A percentile compares a stretch with the other conserved stretches of the same genome.
Conservation (phyloP, 2,113 vertebrate species). For the Pteruthius melanotis region DNA sequence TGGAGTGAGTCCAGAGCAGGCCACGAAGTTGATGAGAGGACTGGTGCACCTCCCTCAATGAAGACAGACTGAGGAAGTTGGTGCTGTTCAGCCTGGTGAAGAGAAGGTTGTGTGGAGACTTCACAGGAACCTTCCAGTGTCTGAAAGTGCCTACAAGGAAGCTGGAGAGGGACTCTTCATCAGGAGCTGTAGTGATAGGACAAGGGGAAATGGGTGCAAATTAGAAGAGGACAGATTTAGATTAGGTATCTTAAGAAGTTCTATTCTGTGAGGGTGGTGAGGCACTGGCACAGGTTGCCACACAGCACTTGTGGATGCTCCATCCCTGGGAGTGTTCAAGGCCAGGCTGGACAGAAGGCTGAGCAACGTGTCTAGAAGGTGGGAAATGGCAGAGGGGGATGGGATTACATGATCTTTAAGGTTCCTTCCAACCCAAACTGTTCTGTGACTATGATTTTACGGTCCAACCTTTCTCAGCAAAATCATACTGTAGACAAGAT, state of each 20-base stretch:
- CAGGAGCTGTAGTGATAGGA: not conserved
- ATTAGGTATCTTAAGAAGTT: not conserved
- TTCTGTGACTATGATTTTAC: not conserved
- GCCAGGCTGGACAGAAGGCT: not conserved
- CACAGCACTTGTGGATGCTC: not conserved
- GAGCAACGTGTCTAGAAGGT: not conserved
- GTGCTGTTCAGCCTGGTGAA: not conserved
- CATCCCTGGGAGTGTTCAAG: not conserved
- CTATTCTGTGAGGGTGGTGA: not conserved
- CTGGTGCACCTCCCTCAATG: not conserved
- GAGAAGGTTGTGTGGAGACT: not conserved
- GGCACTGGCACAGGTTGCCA: not conserved
- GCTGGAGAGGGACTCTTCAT: not conserved
- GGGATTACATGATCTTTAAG: not conserved
- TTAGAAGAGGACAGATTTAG: not conserved
- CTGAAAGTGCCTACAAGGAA: not conserved
- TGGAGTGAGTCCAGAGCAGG: accelerated
- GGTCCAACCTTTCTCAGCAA: not conserved
- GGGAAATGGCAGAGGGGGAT: not conserved
- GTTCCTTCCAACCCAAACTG: not conserved
- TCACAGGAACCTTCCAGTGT: not conserved
- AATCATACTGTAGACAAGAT: not conserved
- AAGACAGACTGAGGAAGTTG: not conserved
- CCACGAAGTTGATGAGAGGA: not conserved
- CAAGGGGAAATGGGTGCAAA: not conserved